Evolutionary conservation across 2,888 invertebrate genomes (phyloP), one percentile per base, ranked within the genome.

Genomic region (Oligia latruncula): DNA sequence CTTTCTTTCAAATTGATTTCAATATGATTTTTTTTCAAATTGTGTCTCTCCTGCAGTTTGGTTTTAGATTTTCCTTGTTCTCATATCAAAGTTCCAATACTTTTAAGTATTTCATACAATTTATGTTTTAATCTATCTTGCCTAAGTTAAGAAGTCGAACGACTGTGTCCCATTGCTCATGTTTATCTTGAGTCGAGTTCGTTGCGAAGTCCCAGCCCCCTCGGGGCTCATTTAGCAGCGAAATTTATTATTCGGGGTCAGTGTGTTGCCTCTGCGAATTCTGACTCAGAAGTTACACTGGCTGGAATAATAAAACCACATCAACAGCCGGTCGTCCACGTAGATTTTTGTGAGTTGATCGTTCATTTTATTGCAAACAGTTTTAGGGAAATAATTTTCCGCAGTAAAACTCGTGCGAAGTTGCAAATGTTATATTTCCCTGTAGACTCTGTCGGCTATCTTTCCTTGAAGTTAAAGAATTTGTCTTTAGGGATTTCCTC

Each of bases 191-290:
- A 81, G 82, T 72, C 71, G 82, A 87, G 88, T 86, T 88, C 78
- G 81, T 78, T 82, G 80, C 81, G 82, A 79, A 74, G 81, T 78
- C 75, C 82, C 75, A 71, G 84, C 64, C 86, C 89, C 88, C 87
- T 83, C 84, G 87, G 81, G 90, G 83, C 84, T 85, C 87, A 87
- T 89, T 87, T 82, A 86, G 78, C 80, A 65, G 79, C 79, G 75
- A 85, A 89, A 90, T 90, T 89, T 90, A 89, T 90, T 90, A 88
- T 88, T 90, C 89, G 89, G 90, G 90, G 90, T 89, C 90, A 89
- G 89, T 89, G 87, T 89, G 89, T 89, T 89, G 90, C 87, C 82
- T 87, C 71, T 80, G 85, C 83, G 82, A 88, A 89, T 83, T 87
- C 80, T 90, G 80, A 87, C 83, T 89, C 83, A 82, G 85, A 89